Percentiles rank a stretch among this genome's conserved stretches.
Conservation (phyloP, 2,888 invertebrate species). For the Calameuta filiformis region DNA sequence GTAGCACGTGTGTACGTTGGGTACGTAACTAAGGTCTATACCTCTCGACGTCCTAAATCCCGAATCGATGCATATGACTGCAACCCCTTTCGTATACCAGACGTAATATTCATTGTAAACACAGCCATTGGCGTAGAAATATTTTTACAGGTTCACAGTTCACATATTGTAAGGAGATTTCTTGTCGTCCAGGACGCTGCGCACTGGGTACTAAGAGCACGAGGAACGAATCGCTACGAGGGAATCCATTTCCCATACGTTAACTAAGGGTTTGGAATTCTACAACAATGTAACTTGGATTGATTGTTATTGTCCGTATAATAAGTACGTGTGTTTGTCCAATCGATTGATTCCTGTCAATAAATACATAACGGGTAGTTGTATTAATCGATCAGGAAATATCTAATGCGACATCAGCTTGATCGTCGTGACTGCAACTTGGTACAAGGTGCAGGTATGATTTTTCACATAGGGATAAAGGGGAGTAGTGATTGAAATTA, state of each 20-base stretch:
- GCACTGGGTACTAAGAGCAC: background rate
- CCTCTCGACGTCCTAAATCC: slow-evolving; percentile 33
- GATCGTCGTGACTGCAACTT: too few relatives aligned
- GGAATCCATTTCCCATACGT: background rate
- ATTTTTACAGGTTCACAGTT: slow-evolving; percentile 5
- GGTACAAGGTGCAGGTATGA: too few relatives aligned
- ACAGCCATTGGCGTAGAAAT: slow-evolving; percentile 14
- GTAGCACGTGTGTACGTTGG: slow-evolving; percentile 11
- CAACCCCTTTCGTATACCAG: slow-evolving; percentile 9
- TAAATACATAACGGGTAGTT: too few relatives aligned
- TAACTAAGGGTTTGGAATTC: background rate
- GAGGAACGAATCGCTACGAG: background rate
- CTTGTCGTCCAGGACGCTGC: background rate
- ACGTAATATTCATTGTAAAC: slow-evolving; percentile 40
- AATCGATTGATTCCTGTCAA: too few relatives aligned
- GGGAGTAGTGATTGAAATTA: background rate
- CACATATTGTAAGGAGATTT: background rate
- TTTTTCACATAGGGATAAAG: background rate
- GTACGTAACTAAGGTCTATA: background rate
- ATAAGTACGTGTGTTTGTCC: too few relatives aligned
- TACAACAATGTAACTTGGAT: background rate
- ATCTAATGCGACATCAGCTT: too few relatives aligned
- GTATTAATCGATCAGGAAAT: too few relatives aligned
- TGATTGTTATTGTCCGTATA: background rate
- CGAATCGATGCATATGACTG: slow-evolving; percentile 15